Conservation (phyloP, 2,888 invertebrate genomes). For the Podabrus alpinus region DNA sequence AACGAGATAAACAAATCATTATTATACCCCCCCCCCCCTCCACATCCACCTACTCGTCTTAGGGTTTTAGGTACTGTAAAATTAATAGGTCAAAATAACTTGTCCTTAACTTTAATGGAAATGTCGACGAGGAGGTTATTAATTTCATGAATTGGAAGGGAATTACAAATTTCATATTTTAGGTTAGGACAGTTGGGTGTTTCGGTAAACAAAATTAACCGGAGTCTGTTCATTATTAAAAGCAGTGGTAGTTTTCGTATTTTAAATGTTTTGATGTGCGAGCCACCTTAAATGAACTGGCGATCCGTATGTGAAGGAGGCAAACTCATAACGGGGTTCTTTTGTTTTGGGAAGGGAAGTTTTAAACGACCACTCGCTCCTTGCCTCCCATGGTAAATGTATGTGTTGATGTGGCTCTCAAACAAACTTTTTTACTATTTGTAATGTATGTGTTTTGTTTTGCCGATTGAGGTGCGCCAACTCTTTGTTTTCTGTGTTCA, state of each 20-base stretch:
- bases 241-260: background rate
- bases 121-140: background rate
- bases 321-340: too few species aligned
- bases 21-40: slow-evolving; percentile 1
- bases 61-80: background rate
- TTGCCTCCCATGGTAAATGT: too few species aligned
- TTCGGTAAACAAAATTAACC: background rate
- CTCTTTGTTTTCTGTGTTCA: too few species aligned
- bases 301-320: too few species aligned
- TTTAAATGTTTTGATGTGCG: too few species aligned
- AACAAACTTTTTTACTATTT: too few species aligned
- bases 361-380: too few species aligned
- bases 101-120: background rate
- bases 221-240: background rate
- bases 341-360: too few species aligned
- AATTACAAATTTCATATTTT: background rate
- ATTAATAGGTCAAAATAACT: background rate
- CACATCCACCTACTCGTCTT: background rate
- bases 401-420: too few species aligned
- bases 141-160: background rate
- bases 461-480: too few species aligned
- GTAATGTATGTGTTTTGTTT: too few species aligned
- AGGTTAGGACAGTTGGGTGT: background rate
- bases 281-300: too few species aligned
- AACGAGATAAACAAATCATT: slow-evolving; percentile 12